Evolutionary conservation across 2,113 vertebrate genomes (phyloP), one percentile per base, ranked within the genome.

Genomic region (Nothoprocta pentlandii): DNA sequence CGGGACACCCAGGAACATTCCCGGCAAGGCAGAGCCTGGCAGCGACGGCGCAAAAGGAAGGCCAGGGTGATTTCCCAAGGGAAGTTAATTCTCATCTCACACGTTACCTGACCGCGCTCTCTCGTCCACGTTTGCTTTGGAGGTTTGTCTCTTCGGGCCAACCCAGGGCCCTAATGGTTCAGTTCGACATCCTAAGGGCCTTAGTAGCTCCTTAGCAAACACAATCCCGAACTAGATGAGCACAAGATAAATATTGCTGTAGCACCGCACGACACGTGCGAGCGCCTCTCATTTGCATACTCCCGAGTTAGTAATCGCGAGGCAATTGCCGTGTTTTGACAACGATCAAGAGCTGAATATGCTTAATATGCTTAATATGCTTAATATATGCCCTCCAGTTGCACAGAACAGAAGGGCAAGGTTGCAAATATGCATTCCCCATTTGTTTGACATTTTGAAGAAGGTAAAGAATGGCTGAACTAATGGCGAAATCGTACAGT

Each of bases 361-460:
- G 85, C 85, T 94, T 96, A 94, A 96, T 92, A 36, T 47, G 89
- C 51, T 94, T 96, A 94, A 96, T 92, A 36, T 47, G 89, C 51
- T 90, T 96, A 94, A 96, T 92, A 79, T 70, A 93, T 86, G 93
- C 92, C 89, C 89, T 89, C 67, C 76, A 56, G 84, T 92, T 83
- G 96, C 92, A 71, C 26, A 32, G 90, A 95, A 95, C 94, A 94
- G 93, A 93, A 95, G 92, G 90, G 90, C 74, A 89, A 84, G 51
- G 93, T 71, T 90, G 84, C 88, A 94, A 95, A 96, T 88, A 53
- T 8, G 87, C 93, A 13, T 79, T 74, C 87, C 84, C 93, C 93
- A 39, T 94, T 91, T 92, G 93, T 92, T 92, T 95, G 96, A 96
- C 89, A 89, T 95, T 95, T 96, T 44, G 94, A 84, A 93, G 96